Base-by-base conservation (phyloP, 2,113 vertebrate species). In the Protomyctophum bolini region DNA sequence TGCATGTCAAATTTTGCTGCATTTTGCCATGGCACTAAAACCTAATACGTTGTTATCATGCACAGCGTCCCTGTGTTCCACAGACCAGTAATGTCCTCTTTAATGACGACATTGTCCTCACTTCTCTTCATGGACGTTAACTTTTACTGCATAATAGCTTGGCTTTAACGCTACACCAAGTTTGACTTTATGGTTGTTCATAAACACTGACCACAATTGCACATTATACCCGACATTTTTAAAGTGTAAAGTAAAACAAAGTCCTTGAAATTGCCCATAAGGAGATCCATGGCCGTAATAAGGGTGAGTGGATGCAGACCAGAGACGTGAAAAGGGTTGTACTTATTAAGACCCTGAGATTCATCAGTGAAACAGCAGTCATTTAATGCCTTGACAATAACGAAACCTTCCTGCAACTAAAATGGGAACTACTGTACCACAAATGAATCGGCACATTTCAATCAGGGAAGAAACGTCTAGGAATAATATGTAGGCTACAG, bases 61-160 rank as follows among this genome's bases (percentile, higher is more conserved):
- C 77, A 51, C n/a, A n/a, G 12, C 66, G 62, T 75, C 68, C 81
- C 67, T 77, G 73, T 87, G 80, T 79, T 71, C 83, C 81, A 83
- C 85, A 72, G 73, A 77, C 79, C 89, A 83, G 84, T 90, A 75
- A 83, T 91, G 86, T 85, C 64, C 65, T 77, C 54, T 83, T 84
- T 90, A 91, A 90, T 86, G 83, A 86, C 63, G 63, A 84, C 83
- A 80, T 86, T 88, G 88, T 89, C 83, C 83, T 86, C 70, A 66
- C 68, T 45, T 77, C 74, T 80, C 76, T 87, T 86, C 87, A 86
- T 73, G 87, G 87, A 87, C 79, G 54, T 91, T 91, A 91, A 90
- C 80, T 91, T 93, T 93, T 90, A 92, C 90, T 83, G 84, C 68
- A 77, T 79, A 90, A 86, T 86, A 71, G 88, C 86, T 73, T n/a